A percentile compares a stretch with the other conserved stretches of the same genome.
These are phyloP conservation scores for Pachyrhynchus sulphureomaculatus DNA, from an alignment of 1,140 invertebrate genomes.

Conservation along the genomic window DNA sequence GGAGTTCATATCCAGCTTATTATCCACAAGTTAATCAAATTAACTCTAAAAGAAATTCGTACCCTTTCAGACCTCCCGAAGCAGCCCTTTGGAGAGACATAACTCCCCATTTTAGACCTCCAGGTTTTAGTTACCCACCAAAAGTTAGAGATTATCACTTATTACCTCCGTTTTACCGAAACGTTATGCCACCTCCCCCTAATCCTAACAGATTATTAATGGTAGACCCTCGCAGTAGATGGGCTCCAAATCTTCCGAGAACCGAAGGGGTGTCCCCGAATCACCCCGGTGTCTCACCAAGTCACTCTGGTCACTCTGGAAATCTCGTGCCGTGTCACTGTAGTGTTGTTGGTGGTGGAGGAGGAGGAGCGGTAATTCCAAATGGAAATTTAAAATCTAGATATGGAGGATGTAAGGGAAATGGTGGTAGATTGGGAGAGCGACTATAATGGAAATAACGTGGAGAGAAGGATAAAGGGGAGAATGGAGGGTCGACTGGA, in stretches of 20 bases:
- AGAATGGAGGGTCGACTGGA: slow-evolving; percentile 23
- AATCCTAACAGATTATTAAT: slow-evolving; percentile 54
- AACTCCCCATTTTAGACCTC: slow-evolving; percentile 46
- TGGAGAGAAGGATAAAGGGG: slow-evolving; percentile 52
- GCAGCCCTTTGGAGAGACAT: slow-evolving; percentile 55
- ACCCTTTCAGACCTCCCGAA: slow-evolving; percentile 63
- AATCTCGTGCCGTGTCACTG: slow-evolving; percentile 50
- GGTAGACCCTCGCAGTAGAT: slow-evolving; percentile 50
- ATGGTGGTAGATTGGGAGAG: slow-evolving; percentile 66
- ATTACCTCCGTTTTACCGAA: slow-evolving; percentile 66
- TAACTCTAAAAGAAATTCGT: slow-evolving; percentile 43
- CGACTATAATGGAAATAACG: slow-evolving; percentile 60
- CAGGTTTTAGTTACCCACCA: slow-evolving; percentile 58
- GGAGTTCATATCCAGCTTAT: background rate
- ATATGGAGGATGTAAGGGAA: slow-evolving; percentile 68
- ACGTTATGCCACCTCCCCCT: slow-evolving; percentile 61
- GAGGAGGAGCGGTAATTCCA: background rate
- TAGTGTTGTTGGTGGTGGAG: slow-evolving; percentile 29
- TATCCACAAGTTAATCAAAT: slow-evolving; percentile 5
- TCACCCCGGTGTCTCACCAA: background rate
- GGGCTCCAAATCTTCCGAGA: slow-evolving; percentile 15
- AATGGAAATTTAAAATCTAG: slow-evolving; percentile 51
- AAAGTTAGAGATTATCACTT: slow-evolving; percentile 65
- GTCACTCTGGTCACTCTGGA: slow-evolving; percentile 23
- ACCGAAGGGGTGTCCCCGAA: slow-evolving; percentile 24